Evolutionary conservation across 1,140 invertebrate genomes (phyloP).

Genomic region (Magallana ariakensis): DNA sequence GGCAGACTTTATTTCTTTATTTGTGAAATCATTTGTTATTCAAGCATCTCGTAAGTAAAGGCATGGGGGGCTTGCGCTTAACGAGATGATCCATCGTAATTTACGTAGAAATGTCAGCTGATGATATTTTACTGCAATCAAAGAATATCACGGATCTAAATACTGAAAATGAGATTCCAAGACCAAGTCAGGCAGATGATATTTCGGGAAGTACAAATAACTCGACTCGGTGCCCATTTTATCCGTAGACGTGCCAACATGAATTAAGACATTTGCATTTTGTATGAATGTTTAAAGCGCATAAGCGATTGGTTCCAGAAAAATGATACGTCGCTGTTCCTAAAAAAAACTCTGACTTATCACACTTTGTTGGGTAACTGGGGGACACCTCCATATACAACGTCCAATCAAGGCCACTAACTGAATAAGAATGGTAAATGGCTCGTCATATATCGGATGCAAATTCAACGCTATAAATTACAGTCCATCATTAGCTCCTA

Average conservation of each 20-base stretch:
- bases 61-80: background rate
- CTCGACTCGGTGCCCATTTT: background rate
- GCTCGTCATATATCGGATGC: too few relatives aligned
- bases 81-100: constrained; percentile 20
- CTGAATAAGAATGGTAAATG: background rate
- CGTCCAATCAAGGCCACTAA: background rate
- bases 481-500: too few relatives aligned
- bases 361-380: background rate
- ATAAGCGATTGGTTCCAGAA: background rate
- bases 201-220: background rate
- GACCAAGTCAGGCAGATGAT: constrained; percentile 7
- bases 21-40: background rate
- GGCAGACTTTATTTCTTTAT: background rate
- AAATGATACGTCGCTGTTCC: background rate
- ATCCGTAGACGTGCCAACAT: background rate
- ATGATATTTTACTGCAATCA: background rate
- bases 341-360: background rate
- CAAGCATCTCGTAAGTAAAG: constrained; percentile 10
- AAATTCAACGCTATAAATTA: too few relatives aligned
- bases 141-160: background rate
- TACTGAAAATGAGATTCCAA: background rate
- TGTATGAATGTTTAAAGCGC: background rate
- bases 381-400: background rate
- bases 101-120: constrained; percentile 9
- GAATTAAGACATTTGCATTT: background rate